Base-by-base conservation (phyloP, 1,140 invertebrate genomes). In the Whitmania pigra region DNA sequence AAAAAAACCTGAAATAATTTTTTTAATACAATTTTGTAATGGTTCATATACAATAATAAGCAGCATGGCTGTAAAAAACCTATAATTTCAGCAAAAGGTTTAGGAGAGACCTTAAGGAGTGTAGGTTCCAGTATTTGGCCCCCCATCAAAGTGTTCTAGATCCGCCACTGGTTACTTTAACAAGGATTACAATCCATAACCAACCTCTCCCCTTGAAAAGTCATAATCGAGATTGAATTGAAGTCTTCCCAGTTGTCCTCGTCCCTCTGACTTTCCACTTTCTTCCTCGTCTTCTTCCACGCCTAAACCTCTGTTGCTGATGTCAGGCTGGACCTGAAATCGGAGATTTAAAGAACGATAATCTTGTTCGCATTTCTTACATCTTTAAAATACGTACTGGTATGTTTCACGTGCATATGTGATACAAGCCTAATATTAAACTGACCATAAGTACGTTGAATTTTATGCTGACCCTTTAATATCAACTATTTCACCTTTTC, bases 151-250 rank as follows among this genome's bases (percentile, higher is more conserved):
- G n/a, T n/a, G n/a, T n/a, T n/a, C n/a, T n/a, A n/a, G n/a, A n/a
- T n/a, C n/a, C n/a, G n/a, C n/a, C n/a, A n/a, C n/a, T n/a, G n/a
- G n/a, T n/a, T n/a, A n/a, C n/a, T n/a, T n/a, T 13, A 63, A 63
- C 18, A 11, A 63, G 57, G 57, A 1, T 20, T 15, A 63, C 22
- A 6, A 63, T 63, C 9, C 2, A 25, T 2, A 63, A n/a, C 57
- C 57, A n/a, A 86, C 84, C 84, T 94, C 96, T 84, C 94, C 96
- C 76, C 93, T 93, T 84, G 98, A 97, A 86, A 99, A 99, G 82
- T 99, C 96, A 82, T 99, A 99, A 82, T 99, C 96, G 80, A 99
- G 87, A 89, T 78, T 79, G 83, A 92, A 97, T 79, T 97, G 93
- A 72, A 97, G 86, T 84, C 90, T 91, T 77, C 94, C 94, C 74